Conservation (phyloP, 2,113 vertebrate genomes). For the Chloropsis hardwickii region DNA sequence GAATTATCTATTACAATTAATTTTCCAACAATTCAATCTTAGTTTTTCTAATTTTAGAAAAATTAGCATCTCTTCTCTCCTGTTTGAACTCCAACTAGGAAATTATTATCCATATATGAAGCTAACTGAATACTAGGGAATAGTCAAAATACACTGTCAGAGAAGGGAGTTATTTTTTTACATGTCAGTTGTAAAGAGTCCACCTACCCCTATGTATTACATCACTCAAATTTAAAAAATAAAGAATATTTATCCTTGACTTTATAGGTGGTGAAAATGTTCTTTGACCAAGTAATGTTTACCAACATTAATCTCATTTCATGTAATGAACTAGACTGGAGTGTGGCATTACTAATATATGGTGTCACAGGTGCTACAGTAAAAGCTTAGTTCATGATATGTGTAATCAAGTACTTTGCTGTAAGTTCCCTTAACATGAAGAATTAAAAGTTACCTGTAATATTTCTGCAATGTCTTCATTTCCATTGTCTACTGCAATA, state of each 20-base stretch:
- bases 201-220: not conserved
- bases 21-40: not conserved
- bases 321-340: not conserved
- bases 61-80: not conserved
- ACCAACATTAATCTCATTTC: not conserved
- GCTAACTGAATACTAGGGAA: not conserved
- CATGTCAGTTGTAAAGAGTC: not conserved
- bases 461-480: conserved; percentile 85
- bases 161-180: not conserved
- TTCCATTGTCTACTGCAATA: conserved; percentile 85
- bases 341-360: not conserved
- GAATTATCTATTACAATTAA: not conserved
- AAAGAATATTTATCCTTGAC: not conserved
- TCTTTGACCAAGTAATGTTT: not conserved
- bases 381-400: not conserved
- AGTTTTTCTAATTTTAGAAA: not conserved
- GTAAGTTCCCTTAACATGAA: not conserved
- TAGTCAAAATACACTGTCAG: not conserved
- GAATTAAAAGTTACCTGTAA: conserved; percentile 78
- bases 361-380: not conserved
- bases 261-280: not conserved
- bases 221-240: not conserved
- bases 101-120: not conserved
- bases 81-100: not conserved
- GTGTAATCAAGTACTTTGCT: not conserved